Base-by-base conservation (phyloP, 2,113 vertebrate species). In the Archilochus colubris region DNA sequence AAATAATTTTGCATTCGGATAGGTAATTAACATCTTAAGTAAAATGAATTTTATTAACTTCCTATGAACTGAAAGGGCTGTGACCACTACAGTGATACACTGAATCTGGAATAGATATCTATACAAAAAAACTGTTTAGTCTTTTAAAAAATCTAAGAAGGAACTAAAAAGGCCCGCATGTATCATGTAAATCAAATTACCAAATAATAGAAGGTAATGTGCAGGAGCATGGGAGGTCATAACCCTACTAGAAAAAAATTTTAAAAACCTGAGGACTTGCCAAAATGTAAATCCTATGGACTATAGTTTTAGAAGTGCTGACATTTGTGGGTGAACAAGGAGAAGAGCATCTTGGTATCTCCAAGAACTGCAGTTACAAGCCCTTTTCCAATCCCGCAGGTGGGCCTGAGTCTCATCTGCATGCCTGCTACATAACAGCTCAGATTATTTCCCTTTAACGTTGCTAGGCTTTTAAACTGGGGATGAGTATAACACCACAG, bases 211-310 rank as follows among this genome's bases (percentile, higher is more conserved):
- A 36, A 79, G 82, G 54, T 30, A 80, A 53, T 1, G 12, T 44
- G 44, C 19, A 73, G 23, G 57, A 63, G 30, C 73, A 58, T 20
- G 43, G 44, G 31, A 67, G 58, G 84, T 46, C 44, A 57, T 21
- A 89, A 82, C 15, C 38, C 53, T 64, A 61, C 2, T 4, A 75
- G 38, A 59, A 48, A 91, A 58, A 4, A n/a, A 20, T 24, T 64
- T 30, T 10, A 9, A 54, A 54, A 54, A 54, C 53, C 53, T 9
- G 16, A 50, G 28, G 81, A 12, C 24, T 44, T 63, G 20, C 12
- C 27, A 28, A 23, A 75, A n/a, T 28, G 2, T 19, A 72, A 76
- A 17, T 50, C 33, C 33, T 67, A 3, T 0, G 0, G 48, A 14
- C 38, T 3, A 0, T 15, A 44, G 48, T 43, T 90, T 75, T 28